Conservation (phyloP, 2,113 vertebrate genomes). For the Upupa epops region DNA sequence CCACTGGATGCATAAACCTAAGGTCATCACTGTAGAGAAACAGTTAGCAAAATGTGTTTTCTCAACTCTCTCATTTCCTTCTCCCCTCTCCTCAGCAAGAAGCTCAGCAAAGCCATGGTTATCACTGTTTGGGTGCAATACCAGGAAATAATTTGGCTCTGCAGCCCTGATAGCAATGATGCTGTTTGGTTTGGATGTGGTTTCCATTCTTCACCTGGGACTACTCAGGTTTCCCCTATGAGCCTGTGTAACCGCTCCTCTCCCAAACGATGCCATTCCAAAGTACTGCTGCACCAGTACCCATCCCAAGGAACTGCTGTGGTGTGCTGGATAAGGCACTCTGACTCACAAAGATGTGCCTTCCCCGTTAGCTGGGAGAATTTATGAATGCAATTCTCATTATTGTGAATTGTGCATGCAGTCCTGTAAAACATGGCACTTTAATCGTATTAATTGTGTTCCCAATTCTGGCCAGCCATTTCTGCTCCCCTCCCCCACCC, state of each 20-base stretch:
- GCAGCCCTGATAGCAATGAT: not conserved
- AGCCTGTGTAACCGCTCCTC: not conserved
- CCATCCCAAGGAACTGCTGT: not conserved
- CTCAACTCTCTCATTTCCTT: not conserved
- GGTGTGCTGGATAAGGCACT: not conserved
- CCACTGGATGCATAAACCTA: not conserved
- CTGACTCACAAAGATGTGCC: not conserved
- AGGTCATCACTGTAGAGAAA: not conserved
- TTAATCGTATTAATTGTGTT: slow-evolving; percentile 54
- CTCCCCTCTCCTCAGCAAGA: not conserved
- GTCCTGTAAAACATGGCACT: slow-evolving; percentile 53
- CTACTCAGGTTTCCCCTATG: not conserved
- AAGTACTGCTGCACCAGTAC: not conserved
- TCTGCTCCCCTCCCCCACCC: not conserved
- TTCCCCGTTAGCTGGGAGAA: not conserved
- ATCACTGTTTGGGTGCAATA: not conserved
- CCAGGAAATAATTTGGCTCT: not conserved
- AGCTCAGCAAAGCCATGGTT: not conserved
- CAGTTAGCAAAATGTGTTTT: not conserved
- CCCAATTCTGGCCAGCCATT: not conserved
- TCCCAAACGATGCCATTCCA: not conserved
- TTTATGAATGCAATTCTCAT: slow-evolving; percentile 33
- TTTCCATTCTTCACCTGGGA: not conserved
- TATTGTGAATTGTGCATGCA: slow-evolving; percentile 24
- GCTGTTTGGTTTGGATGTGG: not conserved